Base-by-base conservation (phyloP, 2,113 vertebrate genomes). In the Macaca nemestrina region DNA sequence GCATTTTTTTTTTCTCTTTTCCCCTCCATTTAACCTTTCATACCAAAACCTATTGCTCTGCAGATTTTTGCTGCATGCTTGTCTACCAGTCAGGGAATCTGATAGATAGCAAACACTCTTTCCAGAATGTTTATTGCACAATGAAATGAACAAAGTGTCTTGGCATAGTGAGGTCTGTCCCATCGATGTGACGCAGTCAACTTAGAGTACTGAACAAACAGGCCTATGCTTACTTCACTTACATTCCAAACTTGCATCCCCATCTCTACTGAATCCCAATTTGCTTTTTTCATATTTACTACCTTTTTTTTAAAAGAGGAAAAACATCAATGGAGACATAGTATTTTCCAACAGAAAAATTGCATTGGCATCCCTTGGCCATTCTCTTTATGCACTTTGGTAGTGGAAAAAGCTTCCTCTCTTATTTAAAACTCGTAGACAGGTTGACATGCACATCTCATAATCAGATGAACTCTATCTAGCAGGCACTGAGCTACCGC, bases 401-500 rank as follows among this genome's bases (percentile, higher is more conserved):
- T 59, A 4, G 25, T 13, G 16, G 38, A 0, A 6, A 85, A 22
- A 16, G 0, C 14, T 27, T 14, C 0, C 2, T 17, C 2, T 48
- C 0, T 6, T 18, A 4, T n/a, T 23, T 50, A 43, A 20, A 13
- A 9, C 20, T 57, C 3, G 9, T 16, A 38, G 75, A 8, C 7
- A 8, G 59, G 18, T 16, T 38, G 25, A 27, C 13, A 3, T 2
- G 38, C 5, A 1, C 13, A 1, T 43, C 8, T 43, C 13, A 4
- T 9, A 10, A 10, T 40, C 59, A 38, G 38, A 16, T 22, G 6
- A 14, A 9, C 16, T 2, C 27, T 23, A 61, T 82, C 18, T 0
- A 5, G 32, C 40, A 20, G 45, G 0, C 11, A 7, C 2, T 61
- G 3, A 3, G 3, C 30, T 27, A 0, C 13, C 0, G 0, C 3